Conservation (phyloP, 2,797 vertebrate species). For the Dicrostonyx torquatus region DNA sequence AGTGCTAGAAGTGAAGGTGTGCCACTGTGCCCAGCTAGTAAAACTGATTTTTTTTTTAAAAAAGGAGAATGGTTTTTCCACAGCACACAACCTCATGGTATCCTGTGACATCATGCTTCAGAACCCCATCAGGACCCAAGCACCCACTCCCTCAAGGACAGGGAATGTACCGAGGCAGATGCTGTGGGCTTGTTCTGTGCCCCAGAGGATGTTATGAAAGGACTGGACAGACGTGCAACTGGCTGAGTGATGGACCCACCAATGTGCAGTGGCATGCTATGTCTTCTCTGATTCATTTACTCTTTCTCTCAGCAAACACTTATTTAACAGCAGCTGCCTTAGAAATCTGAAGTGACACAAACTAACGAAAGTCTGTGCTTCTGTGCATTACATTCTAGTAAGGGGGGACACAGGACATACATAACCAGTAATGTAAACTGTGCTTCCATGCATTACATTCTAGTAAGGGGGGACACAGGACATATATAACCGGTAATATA, state of each 20-base stretch:
- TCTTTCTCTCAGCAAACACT: background rate
- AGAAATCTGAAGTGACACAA: background rate
- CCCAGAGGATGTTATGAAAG: background rate
- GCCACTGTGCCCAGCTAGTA: background rate
- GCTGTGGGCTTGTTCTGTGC: background rate
- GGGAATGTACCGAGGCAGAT: background rate
- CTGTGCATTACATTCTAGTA: background rate
- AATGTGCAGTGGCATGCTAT: background rate
- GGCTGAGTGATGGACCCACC: background rate
- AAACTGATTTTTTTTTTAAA: background rate
- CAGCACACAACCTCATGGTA: background rate
- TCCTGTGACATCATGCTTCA: background rate
- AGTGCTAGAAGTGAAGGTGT: background rate
- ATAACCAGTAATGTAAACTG: background rate
- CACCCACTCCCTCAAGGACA: background rate
- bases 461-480: too few species aligned
- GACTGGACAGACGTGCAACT: background rate
- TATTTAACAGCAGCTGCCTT: background rate
- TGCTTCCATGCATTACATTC: too few species aligned
- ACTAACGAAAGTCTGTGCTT: background rate
- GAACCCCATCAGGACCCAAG: background rate
- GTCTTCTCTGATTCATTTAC: background rate
- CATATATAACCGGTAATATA: background rate
- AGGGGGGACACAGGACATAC: background rate
- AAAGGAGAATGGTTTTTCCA: background rate